phyloP scores from a whole-genome alignment of 2,797 vertebrate species.

The Percopsis omiscomaycus region DNA sequence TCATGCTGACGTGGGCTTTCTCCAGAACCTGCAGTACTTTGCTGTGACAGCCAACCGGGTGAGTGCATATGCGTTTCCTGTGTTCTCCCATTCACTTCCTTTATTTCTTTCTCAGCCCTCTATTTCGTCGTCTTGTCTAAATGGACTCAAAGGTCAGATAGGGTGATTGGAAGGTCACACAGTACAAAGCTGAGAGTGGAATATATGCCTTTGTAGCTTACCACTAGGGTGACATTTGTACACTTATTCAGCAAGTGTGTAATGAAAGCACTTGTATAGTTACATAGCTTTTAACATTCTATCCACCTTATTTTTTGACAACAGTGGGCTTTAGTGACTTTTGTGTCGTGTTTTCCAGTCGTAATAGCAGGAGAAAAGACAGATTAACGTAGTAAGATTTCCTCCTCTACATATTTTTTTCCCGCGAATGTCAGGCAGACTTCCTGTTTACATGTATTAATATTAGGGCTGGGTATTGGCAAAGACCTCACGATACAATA shows the following conservation, averaged over 20 bases:
- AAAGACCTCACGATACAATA: no score
- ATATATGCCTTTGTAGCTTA: conserved; percentile 23
- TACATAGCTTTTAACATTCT: no score
- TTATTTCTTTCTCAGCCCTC: background rate
- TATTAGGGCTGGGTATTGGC: no score
- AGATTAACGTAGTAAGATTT: no score
- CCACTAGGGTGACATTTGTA: background rate
- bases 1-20: conserved; percentile 87
- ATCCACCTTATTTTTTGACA: no score
- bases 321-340: no score
- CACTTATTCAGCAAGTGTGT: background rate
- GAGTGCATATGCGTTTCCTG: conserved; percentile 55
- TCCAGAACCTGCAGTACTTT: conserved; percentile 93
- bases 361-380: no score
- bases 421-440: no score
- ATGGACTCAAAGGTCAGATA: conserved; percentile 20
- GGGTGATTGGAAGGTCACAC: conserved; percentile 20
- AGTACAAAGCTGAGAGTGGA: conserved; percentile 2
- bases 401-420: no score
- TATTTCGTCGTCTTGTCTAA: conserved; percentile 4
- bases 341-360: no score
- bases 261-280: no score
- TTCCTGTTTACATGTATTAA: no score
- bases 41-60: conserved; percentile 95
- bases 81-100: background rate